Conservation (phyloP, 30 jellyfish, hydroid and myxozoan genomes). For the Hydractinia echinata region DNA sequence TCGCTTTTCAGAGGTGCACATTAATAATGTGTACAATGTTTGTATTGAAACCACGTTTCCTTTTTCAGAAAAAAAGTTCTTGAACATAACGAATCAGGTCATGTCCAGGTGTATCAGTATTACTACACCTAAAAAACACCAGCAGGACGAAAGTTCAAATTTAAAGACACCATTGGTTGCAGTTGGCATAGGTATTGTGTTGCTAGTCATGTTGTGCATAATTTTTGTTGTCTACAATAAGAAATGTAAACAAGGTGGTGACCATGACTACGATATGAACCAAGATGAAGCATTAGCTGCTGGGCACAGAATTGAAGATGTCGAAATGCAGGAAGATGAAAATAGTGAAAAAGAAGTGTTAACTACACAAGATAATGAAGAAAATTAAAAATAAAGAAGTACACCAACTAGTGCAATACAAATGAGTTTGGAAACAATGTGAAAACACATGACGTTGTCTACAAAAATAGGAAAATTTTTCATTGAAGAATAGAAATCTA, state of each 20-base stretch:
- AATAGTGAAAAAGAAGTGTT: not conserved
- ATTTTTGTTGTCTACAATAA: conserved; percentile 30
- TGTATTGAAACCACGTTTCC: conserved; percentile 19
- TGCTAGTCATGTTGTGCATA: conserved; percentile 14
- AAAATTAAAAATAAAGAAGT: not conserved
- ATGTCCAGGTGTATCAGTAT: not conserved
- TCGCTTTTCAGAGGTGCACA: not conserved
- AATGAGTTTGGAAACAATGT: no score
- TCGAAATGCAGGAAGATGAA: not conserved
- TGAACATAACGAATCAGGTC: conserved; percentile 1
- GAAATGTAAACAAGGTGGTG: conserved; percentile 46
- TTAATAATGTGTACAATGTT: not conserved
- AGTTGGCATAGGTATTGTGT: conserved; percentile 35
- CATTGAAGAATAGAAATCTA: no score
- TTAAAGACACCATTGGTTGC: conserved; percentile 30
- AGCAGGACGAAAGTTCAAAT: not conserved
- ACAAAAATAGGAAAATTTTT: no score
- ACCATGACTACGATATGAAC: conserved; percentile 37
- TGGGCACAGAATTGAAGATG: not conserved
- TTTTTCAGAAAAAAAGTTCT: conserved; percentile 2
- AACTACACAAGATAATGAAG: not conserved
- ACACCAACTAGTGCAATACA: no score
- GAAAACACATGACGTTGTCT: no score
- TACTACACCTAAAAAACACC: not conserved
- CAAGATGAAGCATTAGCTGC: conserved; percentile 23